Percentiles rank a stretch among this genome's conserved stretches.
Evolutionary conservation across 2,888 invertebrate genomes (phyloP).

Genomic region (Girardia tigrina): DNA sequence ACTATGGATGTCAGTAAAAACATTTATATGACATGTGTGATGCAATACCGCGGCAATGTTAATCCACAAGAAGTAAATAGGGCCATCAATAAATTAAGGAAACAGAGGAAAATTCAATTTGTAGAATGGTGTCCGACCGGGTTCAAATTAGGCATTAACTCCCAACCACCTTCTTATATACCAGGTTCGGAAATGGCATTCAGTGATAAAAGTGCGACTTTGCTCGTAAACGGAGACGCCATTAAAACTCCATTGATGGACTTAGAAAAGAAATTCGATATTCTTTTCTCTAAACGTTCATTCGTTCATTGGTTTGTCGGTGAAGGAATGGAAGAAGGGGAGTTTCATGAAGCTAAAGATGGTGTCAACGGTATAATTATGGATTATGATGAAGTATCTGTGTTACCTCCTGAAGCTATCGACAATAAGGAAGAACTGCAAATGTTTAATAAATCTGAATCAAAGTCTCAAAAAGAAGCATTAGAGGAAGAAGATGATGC

Average conservation of each 20-base stretch:
- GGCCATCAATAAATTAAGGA: neutral
- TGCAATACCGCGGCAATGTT: neutral
- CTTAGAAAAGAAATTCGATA: neutral
- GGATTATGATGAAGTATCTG: neutral
- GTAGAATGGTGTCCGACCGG: neutral
- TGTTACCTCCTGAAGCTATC: neutral
- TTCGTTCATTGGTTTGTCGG: slow-evolving; percentile 19
- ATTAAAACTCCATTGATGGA: neutral
- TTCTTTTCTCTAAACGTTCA: neutral
- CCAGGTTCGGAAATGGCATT: neutral
- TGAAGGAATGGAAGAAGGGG: slow-evolving; percentile 4
- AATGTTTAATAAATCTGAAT: no score
- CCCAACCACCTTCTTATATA: neutral
- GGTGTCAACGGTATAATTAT: neutral
- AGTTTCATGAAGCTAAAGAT: neutral
- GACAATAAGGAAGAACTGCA: neutral
- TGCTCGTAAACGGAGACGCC: neutral
- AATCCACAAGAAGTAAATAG: neutral
- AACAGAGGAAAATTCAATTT: neutral
- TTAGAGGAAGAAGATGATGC: no score
- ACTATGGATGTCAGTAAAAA: neutral
- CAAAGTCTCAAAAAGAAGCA: no score
- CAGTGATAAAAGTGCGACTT: neutral
- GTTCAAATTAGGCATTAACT: neutral
- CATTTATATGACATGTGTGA: neutral